Conservation (phyloP, 2,113 vertebrate species). For the Typhlomys cinereus region DNA sequence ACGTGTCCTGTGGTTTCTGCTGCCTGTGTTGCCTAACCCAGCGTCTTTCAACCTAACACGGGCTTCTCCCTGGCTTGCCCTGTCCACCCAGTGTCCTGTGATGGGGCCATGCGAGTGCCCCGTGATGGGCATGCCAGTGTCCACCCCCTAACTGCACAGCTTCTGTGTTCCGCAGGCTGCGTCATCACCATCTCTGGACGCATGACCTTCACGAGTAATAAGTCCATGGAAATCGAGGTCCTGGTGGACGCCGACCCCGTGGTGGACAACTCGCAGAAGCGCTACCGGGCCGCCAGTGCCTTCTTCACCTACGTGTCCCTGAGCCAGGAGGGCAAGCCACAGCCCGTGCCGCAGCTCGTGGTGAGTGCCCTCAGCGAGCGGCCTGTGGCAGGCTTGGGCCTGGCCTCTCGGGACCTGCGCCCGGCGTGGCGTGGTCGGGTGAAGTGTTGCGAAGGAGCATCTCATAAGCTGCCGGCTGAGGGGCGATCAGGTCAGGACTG, state of each 20-base stretch:
- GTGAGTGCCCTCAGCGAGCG: constrained; percentile 81
- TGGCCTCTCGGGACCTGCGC: rapidly evolving
- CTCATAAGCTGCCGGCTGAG: background rate
- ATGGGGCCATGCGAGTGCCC: too few relatives aligned
- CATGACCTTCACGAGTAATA: constrained; percentile 96
- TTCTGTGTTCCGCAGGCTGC: constrained; percentile 83
- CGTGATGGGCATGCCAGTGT: rapidly evolving
- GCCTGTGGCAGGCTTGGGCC: background rate
- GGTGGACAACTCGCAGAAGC: constrained; percentile 84
- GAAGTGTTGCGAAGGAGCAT: background rate
- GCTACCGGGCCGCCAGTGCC: constrained; percentile 93
- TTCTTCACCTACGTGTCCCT: constrained; percentile 97
- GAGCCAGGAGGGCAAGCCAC: constrained; percentile 91
- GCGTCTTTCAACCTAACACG: background rate
- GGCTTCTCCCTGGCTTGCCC: background rate
- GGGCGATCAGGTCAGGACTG: background rate
- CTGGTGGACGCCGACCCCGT: constrained; percentile 92
- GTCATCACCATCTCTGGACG: constrained; percentile 95
- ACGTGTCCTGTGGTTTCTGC: background rate
- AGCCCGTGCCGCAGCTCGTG: constrained; percentile 91
- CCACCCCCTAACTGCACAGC: rapidly evolving
- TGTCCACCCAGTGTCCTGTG: rapidly evolving
- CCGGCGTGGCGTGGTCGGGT: background rate
- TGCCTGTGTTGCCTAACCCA: background rate
- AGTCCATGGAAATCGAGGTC: constrained; percentile 98